phyloP scores from a whole-genome alignment of 2,797 vertebrate species.

The Hippoglossus hippoglossus region DNA sequence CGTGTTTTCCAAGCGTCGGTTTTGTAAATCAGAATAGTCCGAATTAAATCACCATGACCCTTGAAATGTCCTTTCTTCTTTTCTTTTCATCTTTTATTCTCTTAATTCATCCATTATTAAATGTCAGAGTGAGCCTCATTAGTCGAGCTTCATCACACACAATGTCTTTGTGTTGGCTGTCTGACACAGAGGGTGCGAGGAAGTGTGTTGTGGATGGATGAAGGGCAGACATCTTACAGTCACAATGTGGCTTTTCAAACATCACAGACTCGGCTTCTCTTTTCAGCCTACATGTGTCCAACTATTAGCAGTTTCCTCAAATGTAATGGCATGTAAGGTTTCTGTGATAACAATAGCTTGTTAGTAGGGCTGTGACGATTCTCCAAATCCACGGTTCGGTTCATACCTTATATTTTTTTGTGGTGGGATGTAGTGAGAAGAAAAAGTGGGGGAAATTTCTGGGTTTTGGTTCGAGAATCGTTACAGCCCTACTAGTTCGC shows the following conservation, averaged over 20 bases:
- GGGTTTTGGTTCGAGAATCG: too few species aligned
- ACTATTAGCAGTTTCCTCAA: neutral
- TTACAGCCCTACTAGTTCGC: too few species aligned
- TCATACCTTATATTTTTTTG: too few species aligned
- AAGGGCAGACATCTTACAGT: constrained; percentile 30
- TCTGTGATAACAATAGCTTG: too few species aligned
- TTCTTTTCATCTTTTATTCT: neutral
- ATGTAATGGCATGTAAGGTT: too few species aligned
- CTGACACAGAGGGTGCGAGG: constrained; percentile 17
- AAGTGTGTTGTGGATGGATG: neutral
- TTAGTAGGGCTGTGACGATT: too few species aligned
- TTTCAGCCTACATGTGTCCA: neutral
- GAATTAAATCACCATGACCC: too few species aligned
- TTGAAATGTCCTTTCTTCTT: neutral
- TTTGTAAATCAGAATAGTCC: too few species aligned
- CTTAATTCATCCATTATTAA: constrained; percentile 43
- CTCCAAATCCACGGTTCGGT: too few species aligned
- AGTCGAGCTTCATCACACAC: constrained; percentile 11
- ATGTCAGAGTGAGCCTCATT: constrained; percentile 41
- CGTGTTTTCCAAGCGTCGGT: too few species aligned
- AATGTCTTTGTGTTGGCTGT: constrained; percentile 13
- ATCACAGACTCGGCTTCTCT: constrained; percentile 5
- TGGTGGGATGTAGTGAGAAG: too few species aligned
- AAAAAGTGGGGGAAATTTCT: too few species aligned
- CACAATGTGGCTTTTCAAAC: constrained; percentile 34